Evolutionary conservation across 2,888 invertebrate species (phyloP), one percentile per base, ranked within the genome.

Genomic region (Harpalus rubripes): DNA sequence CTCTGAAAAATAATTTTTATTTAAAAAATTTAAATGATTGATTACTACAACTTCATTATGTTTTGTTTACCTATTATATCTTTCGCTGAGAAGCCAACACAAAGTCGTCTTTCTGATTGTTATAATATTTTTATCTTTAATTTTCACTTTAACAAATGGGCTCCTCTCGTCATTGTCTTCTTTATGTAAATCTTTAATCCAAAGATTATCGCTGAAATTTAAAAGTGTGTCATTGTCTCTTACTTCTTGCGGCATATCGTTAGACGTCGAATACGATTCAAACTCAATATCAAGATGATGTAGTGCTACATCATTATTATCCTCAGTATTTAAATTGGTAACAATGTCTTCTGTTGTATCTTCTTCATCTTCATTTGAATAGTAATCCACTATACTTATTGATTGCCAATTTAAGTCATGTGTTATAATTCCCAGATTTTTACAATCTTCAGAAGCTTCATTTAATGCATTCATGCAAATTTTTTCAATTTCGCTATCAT

Each of bases 361-460:
- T 52, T 52, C 44, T 12, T 52, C n/a, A n/a, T n/a, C n/a, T n/a
- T n/a, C 44, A 52, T 52, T 52, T 52, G 44, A 52, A 52, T 52
- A 12, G 44, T 52, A 52, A 12, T 52, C 44, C 44, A 52, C 44
- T 52, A 52, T 52, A 52, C 44, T 52, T 52, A 18, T 63, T 18
- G 18, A 22, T 26, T 63, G 22, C 18, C 63, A 63, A 22, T 63
- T 26, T 18, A 63, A 63, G 18, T n/a, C 26, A 22, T 63, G 12
- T 63, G 63, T 18, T 63, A 12, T 63, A 63, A 63, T 63, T 22
- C 63, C 63, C 2, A 63, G 10, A 12, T 63, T 63, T 63, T 63
- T 63, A 18, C 18, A 63, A 63, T 63, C 63, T 5, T 22, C 26
- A 22, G 26, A 18, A 26, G 26, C 63, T 18, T 63, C 63, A 26